Base-by-base conservation (phyloP, 64 coral and sea anemone genomes). In the Pocillopora verrucosa region DNA sequence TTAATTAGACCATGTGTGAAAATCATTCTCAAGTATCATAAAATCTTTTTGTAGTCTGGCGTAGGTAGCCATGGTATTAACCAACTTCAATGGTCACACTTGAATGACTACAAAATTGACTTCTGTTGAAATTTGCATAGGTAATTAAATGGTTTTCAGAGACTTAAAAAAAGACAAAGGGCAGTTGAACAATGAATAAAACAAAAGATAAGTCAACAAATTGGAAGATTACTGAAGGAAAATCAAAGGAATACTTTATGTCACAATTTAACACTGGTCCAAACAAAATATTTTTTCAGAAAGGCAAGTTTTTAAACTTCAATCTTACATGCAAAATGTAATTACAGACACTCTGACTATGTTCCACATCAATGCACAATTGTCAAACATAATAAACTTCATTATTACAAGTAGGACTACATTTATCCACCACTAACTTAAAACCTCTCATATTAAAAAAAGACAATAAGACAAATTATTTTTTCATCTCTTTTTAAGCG, bases 41-140 rank as follows among this genome's bases (percentile, higher is more conserved):
- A 36, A 16, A 0, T 15, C 79, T 36, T 85, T 85, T 70, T 25
- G 2, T 72, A 22, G 20, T 20, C 25, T 3, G 4, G 30, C 59
- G 22, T n/a, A 60, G n/a, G 77, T 79, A 60, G 64, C 57, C 82
- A 72, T 85, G 65, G 64, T 20, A 85, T 11, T 85, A 85, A 70
- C 17, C 41, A 10, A 13, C 16, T 16, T 11, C 79, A 81, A 17
- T 70, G 5, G 63, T 85, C 82, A 85, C 82, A 72, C 82, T 68
- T 85, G 62, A 25, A 26, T 85, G 82, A 85, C 56, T 15, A 58
- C 65, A 72, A 70, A 51, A 85, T 57, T 58, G 22, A 72, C 7
- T 56, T 24, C 38, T 70, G 22, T 20, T n/a, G 13, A 83, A 72
- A 85, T 85, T 85, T 72, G 82, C 45, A 68, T 85, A 72, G 82